Evolutionary conservation across 2,797 vertebrate genomes (phyloP).

Genomic region (Gobio occitaniae): DNA sequence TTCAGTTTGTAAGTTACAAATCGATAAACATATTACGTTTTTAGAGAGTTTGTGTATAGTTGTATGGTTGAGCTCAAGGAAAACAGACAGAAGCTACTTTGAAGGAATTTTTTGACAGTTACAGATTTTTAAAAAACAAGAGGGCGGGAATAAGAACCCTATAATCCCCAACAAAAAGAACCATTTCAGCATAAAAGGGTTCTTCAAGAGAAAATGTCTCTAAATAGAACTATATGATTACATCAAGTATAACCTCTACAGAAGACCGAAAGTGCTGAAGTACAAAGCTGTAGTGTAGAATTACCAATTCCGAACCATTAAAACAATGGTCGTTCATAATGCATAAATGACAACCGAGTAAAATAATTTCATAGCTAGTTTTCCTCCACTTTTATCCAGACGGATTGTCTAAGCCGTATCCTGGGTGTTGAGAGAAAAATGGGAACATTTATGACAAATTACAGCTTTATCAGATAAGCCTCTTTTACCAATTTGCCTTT

Average conservation of each 20-base stretch:
- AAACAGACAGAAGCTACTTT: not conserved
- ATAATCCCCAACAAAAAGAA: not conserved
- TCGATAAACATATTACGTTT: not conserved
- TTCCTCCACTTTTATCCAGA: conserved; percentile 9
- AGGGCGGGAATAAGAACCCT: not conserved
- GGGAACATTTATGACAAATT: conserved; percentile 56
- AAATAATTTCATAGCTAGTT: not conserved
- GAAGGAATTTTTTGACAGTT: not conserved
- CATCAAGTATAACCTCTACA: not conserved
- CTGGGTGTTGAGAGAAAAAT: conserved; percentile 53
- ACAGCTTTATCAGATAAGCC: conserved; percentile 53
- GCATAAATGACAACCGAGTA: not conserved
- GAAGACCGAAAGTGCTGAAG: not conserved
- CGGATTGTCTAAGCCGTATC: not conserved
- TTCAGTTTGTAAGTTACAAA: not conserved
- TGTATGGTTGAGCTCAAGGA: not conserved
- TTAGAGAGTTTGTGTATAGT: not conserved
- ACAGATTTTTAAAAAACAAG: not conserved
- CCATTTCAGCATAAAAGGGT: not conserved
- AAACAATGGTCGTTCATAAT: not conserved
- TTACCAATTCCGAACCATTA: not conserved
- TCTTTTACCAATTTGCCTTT: conserved; percentile 52
- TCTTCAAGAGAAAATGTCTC: not conserved
- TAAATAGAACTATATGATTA: not conserved
- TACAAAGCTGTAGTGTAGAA: not conserved